Conservation (phyloP, 2,113 vertebrate species). For the Pseudopodoces humilis region DNA sequence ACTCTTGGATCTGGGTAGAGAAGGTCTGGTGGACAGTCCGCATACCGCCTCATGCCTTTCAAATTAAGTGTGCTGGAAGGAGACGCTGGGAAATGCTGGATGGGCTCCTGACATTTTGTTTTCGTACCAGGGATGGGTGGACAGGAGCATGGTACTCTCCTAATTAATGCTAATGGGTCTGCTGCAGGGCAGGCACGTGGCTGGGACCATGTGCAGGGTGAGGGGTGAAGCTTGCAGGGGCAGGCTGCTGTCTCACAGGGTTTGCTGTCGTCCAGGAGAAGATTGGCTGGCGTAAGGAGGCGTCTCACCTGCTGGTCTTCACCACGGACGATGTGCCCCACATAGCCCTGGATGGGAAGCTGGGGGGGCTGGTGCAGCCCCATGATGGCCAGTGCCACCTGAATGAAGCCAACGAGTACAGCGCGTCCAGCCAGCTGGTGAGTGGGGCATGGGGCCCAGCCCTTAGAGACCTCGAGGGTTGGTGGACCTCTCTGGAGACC, state of each 20-base stretch:
- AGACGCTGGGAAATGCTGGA: not conserved
- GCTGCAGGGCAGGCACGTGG: not conserved
- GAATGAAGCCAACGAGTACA: conserved; percentile 88
- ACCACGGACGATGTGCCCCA: conserved; percentile 94
- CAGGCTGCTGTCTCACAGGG: not conserved
- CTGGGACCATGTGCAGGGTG: not conserved
- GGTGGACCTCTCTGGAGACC: not conserved
- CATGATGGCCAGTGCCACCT: conserved; percentile 94
- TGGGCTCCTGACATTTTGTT: not conserved
- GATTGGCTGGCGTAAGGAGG: conserved; percentile 96
- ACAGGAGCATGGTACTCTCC: not conserved
- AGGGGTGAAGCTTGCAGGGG: not conserved
- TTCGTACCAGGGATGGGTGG: not conserved
- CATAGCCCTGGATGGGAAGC: conserved; percentile 91
- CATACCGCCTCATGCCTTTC: not conserved
- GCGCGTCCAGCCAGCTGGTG: conserved; percentile 88
- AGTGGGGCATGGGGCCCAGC: not conserved
- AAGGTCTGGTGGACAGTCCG: conserved; percentile 20
- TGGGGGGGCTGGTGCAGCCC: conserved; percentile 93
- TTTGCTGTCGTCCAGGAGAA: conserved; percentile 78
- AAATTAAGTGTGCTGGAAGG: not conserved
- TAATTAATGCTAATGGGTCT: not conserved
- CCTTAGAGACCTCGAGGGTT: rapidly evolving
- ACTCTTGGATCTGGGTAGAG: conserved; percentile 28
- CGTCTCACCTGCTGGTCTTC: conserved; percentile 92